A percentile compares a stretch with the other conserved stretches of the same genome.
Conservation (phyloP, 2,888 invertebrate genomes). For the Micropterix aruncella region DNA sequence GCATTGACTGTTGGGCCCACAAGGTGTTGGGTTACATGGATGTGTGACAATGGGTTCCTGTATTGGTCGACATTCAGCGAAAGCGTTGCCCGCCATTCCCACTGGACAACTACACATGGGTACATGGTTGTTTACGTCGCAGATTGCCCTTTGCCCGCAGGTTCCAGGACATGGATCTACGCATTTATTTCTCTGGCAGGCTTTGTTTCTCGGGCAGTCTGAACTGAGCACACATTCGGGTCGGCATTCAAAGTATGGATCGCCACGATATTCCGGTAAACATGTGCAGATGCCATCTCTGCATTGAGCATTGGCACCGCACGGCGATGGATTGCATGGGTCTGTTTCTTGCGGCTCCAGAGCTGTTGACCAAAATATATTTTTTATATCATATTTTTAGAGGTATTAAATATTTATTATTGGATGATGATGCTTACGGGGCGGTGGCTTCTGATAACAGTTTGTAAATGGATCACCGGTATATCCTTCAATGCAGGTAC, state of each 20-base stretch:
- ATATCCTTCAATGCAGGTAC: conserved; percentile 54
- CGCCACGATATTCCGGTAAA: conserved; percentile 46
- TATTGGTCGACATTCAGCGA: conserved; percentile 40
- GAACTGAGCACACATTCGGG: conserved; percentile 56
- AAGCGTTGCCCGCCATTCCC: conserved; percentile 53
- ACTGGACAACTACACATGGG: conserved; percentile 59
- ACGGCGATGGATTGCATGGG: conserved; percentile 52
- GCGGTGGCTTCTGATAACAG: conserved; percentile 33
- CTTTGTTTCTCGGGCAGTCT: conserved; percentile 48
- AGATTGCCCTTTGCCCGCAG: conserved; percentile 56
- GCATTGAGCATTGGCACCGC: conserved; percentile 47
- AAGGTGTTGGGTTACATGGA: conserved; percentile 58
- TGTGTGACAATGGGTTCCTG: conserved; percentile 22
- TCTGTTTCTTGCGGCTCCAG: conserved; percentile 17
- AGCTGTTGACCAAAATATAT: conserved; percentile 5
- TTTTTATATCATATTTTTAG: background rate
- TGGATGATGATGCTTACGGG: conserved; percentile 35
- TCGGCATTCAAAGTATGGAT: conserved; percentile 52
- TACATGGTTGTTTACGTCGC: conserved; percentile 57
- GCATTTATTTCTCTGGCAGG: conserved; percentile 55
- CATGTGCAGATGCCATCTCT: conserved; percentile 45
- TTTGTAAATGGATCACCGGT: conserved; percentile 60
- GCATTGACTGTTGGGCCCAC: conserved; percentile 69
- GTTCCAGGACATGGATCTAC: conserved; percentile 55
- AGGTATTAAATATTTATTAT: background rate